A percentile compares a stretch with the other conserved stretches of the same genome.
phyloP scores from a whole-genome alignment of 2,113 vertebrate genomes.

The Echinops telfairi region DNA sequence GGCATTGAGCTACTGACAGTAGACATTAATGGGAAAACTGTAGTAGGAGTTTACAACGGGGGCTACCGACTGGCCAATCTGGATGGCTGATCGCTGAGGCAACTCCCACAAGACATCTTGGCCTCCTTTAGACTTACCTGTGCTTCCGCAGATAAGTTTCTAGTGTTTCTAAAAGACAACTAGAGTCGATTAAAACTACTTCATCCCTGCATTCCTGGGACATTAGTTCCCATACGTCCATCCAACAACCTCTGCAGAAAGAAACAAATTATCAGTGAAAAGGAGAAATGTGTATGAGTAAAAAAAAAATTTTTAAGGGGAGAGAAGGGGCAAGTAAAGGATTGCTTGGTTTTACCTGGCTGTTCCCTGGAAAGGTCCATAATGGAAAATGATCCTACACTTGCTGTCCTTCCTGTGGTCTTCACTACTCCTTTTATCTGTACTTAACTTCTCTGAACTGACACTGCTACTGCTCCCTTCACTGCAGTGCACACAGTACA shows the following conservation, averaged over 20 bases:
- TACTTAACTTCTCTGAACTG: constrained; percentile 88
- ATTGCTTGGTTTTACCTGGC: constrained; percentile 85
- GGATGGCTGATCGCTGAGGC: background rate
- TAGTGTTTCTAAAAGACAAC: constrained; percentile 95
- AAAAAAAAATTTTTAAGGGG: constrained; percentile 57
- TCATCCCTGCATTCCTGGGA: constrained; percentile 98
- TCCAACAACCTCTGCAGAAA: constrained; percentile 95
- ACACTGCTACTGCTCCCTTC: constrained; percentile 88
- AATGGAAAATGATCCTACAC: constrained; percentile 89
- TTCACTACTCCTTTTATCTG: constrained; percentile 89
- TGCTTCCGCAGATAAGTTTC: constrained; percentile 97
- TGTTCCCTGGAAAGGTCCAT: constrained; percentile 87
- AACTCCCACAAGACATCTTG: background rate
- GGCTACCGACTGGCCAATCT: background rate
- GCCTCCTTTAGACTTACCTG: constrained; percentile 87
- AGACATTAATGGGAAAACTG: constrained; percentile 6
- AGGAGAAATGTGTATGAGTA: constrained; percentile 15
- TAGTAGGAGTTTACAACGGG: background rate
- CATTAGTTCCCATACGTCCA: constrained; percentile 99
- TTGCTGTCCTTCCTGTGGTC: constrained; percentile 88
- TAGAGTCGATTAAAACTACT: constrained; percentile 97
- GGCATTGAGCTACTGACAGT: background rate
- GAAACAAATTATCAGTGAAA: constrained; percentile 56
- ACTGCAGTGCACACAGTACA: constrained; percentile 85
- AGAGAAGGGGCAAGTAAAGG: constrained; percentile 53